phyloP scores from a whole-genome alignment of 2,113 vertebrate genomes.

The Burhinus oedicnemus region DNA sequence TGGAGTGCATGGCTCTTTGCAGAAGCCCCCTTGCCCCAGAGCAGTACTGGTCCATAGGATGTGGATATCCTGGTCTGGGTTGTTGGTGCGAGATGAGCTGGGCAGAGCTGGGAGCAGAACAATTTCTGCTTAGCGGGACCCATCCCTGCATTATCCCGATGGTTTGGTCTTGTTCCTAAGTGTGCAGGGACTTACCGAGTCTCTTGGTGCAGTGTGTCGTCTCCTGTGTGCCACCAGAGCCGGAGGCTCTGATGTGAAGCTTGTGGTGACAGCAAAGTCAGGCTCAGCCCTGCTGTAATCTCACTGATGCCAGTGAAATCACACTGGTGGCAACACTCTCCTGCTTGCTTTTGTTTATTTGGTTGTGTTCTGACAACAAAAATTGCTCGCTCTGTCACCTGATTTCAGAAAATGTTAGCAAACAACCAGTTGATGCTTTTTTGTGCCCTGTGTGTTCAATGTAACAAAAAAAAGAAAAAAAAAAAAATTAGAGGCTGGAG shows the following conservation, averaged over 20 bases:
- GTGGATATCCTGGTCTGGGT: fast-evolving
- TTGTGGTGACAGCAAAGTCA: fast-evolving
- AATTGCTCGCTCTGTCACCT: fast-evolving
- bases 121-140: background rate
- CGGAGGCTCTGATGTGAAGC: background rate
- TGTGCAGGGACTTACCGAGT: background rate
- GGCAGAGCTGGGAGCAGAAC: background rate
- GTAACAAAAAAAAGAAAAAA: background rate
- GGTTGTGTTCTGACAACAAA: background rate
- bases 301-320: background rate
- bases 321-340: background rate
- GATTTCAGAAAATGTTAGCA: background rate
- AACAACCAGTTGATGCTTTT: background rate
- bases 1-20: background rate
- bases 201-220: background rate
- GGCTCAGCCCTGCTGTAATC: background rate
- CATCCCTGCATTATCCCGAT: fast-evolving
- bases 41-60: fast-evolving
- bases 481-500: background rate
- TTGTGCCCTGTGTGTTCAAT: background rate
- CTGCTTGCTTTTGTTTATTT: background rate
- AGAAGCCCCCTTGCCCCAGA: background rate
- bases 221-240: background rate
- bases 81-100: background rate
- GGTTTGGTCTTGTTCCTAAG: background rate